These are phyloP conservation scores for Holacanthella duospinosa DNA, from an alignment of 2,888 invertebrate species.

Conservation along the genomic window DNA sequence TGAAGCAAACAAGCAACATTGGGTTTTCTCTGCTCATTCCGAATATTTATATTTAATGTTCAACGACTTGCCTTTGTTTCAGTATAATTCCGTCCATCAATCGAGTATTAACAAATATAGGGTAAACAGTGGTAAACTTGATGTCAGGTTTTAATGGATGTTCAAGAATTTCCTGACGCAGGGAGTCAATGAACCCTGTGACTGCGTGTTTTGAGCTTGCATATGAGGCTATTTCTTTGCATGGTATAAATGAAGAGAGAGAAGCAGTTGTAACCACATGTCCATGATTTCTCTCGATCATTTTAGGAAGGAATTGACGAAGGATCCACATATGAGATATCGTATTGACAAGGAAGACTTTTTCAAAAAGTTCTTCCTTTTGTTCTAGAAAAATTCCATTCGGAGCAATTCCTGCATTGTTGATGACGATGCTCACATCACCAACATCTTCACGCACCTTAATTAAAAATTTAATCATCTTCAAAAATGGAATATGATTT, in stretches of 20 bases:
- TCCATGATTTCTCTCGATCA: slow-evolving; percentile 51
- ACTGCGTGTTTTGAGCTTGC: slow-evolving; percentile 57
- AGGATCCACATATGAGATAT: slow-evolving; percentile 55
- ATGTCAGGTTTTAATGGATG: slow-evolving; percentile 50
- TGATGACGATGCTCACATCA: slow-evolving; percentile 54
- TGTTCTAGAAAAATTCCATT: slow-evolving; percentile 54
- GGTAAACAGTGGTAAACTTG: slow-evolving; percentile 54
- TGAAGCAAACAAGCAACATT: no score
- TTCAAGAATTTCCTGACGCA: slow-evolving; percentile 52
- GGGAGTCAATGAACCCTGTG: slow-evolving; percentile 54
- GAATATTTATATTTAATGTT: no score
- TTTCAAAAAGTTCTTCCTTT: slow-evolving; percentile 48
- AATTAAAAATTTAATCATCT: not conserved
- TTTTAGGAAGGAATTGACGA: slow-evolving; percentile 51
- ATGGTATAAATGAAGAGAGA: slow-evolving; percentile 52
- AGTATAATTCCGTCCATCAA: slow-evolving; percentile 46
- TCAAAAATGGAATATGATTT: no score
- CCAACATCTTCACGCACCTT: slow-evolving; percentile 48
- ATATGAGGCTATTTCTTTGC: slow-evolving; percentile 50
- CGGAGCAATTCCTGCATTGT: slow-evolving; percentile 80
- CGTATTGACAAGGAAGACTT: slow-evolving; percentile 50
- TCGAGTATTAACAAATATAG: slow-evolving; percentile 51
- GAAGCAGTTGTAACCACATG: slow-evolving; percentile 54
- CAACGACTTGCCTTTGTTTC: not conserved
- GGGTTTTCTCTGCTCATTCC: no score